Conservation (phyloP, 1,140 invertebrate species). For the Trichoplusia ni region DNA sequence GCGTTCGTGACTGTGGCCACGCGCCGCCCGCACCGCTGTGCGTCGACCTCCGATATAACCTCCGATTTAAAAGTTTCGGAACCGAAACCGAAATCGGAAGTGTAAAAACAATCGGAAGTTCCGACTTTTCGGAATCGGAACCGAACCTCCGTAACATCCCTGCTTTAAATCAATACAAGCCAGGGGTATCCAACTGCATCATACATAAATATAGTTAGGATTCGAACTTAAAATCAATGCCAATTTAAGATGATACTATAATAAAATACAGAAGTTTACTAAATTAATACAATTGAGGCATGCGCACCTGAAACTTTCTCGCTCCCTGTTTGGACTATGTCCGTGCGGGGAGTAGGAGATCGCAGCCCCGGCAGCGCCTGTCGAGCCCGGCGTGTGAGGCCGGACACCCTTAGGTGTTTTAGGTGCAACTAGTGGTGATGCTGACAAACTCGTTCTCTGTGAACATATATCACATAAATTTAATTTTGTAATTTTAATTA, state of each 20-base stretch:
- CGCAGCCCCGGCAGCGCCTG: slow-evolving; percentile 63
- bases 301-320: slow-evolving; percentile 90
- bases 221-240: too few species aligned
- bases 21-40: neutral
- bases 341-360: slow-evolving; percentile 86
- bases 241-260: too few species aligned
- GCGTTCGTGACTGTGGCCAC: neutral
- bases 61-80: slow-evolving; percentile 22
- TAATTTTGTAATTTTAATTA: too few species aligned
- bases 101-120: slow-evolving; percentile 31
- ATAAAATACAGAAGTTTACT: neutral
- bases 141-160: slow-evolving; percentile 4
- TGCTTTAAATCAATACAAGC: too few species aligned
- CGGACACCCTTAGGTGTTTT: slow-evolving; percentile 77
- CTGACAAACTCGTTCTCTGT: slow-evolving; percentile 79
- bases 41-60: slow-evolving; percentile 10
- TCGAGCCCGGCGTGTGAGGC: slow-evolving; percentile 74
- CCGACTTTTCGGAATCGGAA: slow-evolving; percentile 18
- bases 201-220: too few species aligned
- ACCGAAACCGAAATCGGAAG: slow-evolving; percentile 27
- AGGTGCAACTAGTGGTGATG: slow-evolving; percentile 76
- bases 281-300: neutral
- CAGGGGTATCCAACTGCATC: too few species aligned
- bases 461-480: too few species aligned
- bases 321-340: slow-evolving; percentile 88